Evolutionary conservation across 2,113 vertebrate species (phyloP).

Genomic region (Dasypus novemcinctus): DNA sequence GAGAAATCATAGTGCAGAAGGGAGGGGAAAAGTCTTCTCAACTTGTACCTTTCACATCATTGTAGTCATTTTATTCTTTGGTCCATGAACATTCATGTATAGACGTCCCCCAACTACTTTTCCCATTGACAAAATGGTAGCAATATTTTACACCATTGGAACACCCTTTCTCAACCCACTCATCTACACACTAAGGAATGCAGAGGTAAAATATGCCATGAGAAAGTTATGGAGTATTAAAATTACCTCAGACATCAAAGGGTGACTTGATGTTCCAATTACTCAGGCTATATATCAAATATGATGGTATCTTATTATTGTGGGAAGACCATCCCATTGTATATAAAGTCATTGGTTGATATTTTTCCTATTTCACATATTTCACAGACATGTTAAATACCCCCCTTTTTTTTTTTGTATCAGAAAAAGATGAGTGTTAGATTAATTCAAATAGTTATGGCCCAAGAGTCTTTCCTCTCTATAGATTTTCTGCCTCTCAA

Average conservation of each 20-base stretch:
- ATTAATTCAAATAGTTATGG: not conserved
- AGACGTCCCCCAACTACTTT: not conserved
- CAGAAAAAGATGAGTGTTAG: not conserved
- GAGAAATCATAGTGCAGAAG: not conserved
- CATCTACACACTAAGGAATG: constrained; percentile 30
- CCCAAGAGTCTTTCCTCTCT: too few species aligned
- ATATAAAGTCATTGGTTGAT: not conserved
- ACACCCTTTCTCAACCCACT: constrained; percentile 3
- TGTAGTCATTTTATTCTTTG: too few species aligned
- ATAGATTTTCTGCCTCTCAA: too few species aligned
- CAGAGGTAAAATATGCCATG: constrained; percentile 40
- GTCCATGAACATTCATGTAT: constrained; percentile 1
- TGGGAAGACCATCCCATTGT: not conserved
- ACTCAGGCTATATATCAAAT: not conserved
- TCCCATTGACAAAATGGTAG: constrained; percentile 35
- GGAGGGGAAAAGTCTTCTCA: not conserved
- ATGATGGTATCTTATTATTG: not conserved
- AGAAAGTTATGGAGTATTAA: not conserved
- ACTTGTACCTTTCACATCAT: too few species aligned
- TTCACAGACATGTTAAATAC: not conserved
- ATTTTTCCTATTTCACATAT: not conserved
- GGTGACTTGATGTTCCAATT: not conserved
- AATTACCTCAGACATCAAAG: not conserved
- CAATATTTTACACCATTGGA: not conserved
- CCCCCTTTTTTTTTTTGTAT: not conserved